phyloP scores from a whole-genome alignment of 2,113 vertebrate species.

The Tetraodon nigroviridis region DNA sequence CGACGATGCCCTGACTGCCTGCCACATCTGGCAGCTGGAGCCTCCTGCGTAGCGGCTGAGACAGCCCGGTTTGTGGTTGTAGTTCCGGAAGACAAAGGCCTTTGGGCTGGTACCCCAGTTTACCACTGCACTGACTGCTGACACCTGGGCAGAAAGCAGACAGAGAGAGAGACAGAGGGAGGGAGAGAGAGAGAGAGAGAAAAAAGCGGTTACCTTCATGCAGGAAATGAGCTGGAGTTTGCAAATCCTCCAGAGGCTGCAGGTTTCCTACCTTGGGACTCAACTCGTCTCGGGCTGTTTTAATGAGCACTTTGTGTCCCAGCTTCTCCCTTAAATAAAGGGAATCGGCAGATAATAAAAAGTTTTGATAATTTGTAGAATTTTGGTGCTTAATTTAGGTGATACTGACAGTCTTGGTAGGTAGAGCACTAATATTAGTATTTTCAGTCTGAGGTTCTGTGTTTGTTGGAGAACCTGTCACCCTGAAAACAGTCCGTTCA shows the following conservation, averaged over 20 bases:
- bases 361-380: neutral
- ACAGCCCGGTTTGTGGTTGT: slow-evolving; percentile 69
- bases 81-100: slow-evolving; percentile 75
- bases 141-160: slow-evolving; percentile 60
- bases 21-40: slow-evolving; percentile 68
- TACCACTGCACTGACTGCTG: slow-evolving; percentile 74
- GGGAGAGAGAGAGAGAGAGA: too few species aligned
- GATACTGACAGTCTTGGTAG: too few species aligned
- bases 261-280: slow-evolving; percentile 67
- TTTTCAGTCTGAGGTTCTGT: neutral
- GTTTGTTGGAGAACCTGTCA: too few species aligned
- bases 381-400: too few species aligned
- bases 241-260: neutral
- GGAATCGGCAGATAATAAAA: slow-evolving; percentile 5
- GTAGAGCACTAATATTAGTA: neutral
- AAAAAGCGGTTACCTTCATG: neutral
- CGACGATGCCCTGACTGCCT: slow-evolving; percentile 74
- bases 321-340: slow-evolving; percentile 64
- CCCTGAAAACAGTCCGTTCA: too few species aligned
- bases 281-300: slow-evolving; percentile 63
- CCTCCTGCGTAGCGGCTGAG: slow-evolving; percentile 71
- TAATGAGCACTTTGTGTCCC: slow-evolving; percentile 62
- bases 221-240: neutral
- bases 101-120: slow-evolving; percentile 75
- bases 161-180: too few species aligned